phyloP scores from a whole-genome alignment of 2,113 vertebrate genomes.

The Nothocercus julius region DNA sequence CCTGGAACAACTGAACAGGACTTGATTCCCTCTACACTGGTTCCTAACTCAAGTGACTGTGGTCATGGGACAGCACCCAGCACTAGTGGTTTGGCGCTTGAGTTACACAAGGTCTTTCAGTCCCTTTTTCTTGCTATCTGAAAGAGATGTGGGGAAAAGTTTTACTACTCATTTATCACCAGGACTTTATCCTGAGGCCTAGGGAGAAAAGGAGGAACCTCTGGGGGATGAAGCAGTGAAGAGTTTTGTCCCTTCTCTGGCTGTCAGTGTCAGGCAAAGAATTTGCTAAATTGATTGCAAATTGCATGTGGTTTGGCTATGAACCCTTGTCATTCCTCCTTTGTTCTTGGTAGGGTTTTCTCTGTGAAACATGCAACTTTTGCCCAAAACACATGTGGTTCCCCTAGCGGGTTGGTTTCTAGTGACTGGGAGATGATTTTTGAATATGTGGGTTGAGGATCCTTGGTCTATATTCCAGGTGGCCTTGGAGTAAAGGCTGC shows the following conservation, averaged over 20 bases:
- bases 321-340: neutral
- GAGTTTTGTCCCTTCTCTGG: neutral
- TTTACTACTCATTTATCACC: neutral
- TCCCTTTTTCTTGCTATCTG: neutral
- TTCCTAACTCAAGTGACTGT: neutral
- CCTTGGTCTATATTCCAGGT: neutral
- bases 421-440: neutral
- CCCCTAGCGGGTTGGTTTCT: neutral
- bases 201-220: neutral
- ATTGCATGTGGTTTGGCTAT: slow-evolving; percentile 29
- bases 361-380: neutral
- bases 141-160: neutral
- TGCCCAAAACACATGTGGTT: neutral
- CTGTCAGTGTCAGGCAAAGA: neutral
- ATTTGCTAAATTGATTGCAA: slow-evolving; percentile 1
- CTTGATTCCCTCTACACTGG: neutral
- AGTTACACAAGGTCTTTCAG: neutral
- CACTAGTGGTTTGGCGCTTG: neutral
- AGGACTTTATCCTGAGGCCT: neutral
- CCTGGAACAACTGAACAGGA: neutral
- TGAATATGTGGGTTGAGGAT: neutral
- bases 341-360: slow-evolving; percentile 32
- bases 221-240: neutral
- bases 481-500: neutral
- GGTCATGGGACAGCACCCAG: neutral